A percentile compares a stretch with the other conserved stretches of the same genome.
Conservation (phyloP, 1,140 invertebrate genomes). For the Ceratosolen fusciceps region DNA sequence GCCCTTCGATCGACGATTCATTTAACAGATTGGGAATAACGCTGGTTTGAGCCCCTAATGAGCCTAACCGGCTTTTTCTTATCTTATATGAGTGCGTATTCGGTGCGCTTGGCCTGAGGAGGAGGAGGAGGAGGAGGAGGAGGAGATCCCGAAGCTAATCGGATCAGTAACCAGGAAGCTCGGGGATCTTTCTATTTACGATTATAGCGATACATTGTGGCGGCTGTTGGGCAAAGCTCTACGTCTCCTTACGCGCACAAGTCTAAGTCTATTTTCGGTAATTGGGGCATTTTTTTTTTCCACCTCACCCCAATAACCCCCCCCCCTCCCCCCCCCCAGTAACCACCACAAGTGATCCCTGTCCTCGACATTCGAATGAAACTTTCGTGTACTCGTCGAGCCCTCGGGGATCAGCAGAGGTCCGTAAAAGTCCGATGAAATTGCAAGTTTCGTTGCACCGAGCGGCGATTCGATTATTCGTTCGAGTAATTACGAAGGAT, state of each 20-base stretch:
- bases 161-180: slow-evolving; percentile 7
- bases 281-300: too few relatives aligned
- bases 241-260: not conserved
- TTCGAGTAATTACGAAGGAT: not conserved
- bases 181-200: slow-evolving; percentile 4
- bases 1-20: too few relatives aligned
- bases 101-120: too few relatives aligned
- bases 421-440: too few relatives aligned
- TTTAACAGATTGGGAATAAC: slow-evolving; percentile 17
- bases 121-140: not conserved
- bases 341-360: too few relatives aligned
- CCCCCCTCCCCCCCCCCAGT: too few relatives aligned
- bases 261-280: not conserved
- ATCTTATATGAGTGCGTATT: not conserved
- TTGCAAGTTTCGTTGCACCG: too few relatives aligned
- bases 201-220: not conserved
- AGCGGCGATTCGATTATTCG: too few relatives aligned
- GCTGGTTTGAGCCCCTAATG: slow-evolving; percentile 22
- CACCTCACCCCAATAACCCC: too few relatives aligned
- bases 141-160: slow-evolving; percentile 3
- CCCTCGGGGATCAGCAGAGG: too few relatives aligned
- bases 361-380: too few relatives aligned
- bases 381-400: too few relatives aligned
- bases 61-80: not conserved
- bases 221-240: not conserved